phyloP scores from a whole-genome alignment of 2,797 vertebrate species.

The Periophthalmus magnuspinnatus region DNA sequence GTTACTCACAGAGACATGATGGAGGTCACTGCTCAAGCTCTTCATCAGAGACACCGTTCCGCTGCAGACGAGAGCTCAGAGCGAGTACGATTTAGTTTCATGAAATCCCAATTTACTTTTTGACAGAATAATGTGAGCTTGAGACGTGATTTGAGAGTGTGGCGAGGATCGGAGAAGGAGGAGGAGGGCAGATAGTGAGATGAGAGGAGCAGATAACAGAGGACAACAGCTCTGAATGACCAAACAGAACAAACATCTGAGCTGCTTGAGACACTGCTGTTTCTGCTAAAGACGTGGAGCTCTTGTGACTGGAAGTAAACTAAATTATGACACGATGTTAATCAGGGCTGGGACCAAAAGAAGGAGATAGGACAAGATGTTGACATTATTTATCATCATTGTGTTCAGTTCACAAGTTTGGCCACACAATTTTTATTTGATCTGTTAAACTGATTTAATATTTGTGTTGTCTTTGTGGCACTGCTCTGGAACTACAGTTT shows the following conservation, averaged over 20 bases:
- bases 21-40: neutral
- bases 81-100: slow-evolving; percentile 27
- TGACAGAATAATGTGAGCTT: slow-evolving; percentile 28
- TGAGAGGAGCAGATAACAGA: slow-evolving; percentile 7
- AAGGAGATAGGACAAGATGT: no score
- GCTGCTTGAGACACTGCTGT: neutral
- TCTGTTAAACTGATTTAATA: no score
- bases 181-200: slow-evolving; percentile 18
- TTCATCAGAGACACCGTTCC: slow-evolving; percentile 8
- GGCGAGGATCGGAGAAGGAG: slow-evolving; percentile 12
- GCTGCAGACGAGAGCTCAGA: slow-evolving; percentile 4
- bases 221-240: slow-evolving; percentile 8
- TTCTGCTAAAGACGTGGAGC: neutral
- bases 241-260: neutral
- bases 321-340: no score
- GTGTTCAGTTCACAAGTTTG: no score
- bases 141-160: slow-evolving; percentile 23
- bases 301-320: no score
- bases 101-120: slow-evolving; percentile 38
- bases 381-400: no score
- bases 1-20: neutral
- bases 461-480: no score
- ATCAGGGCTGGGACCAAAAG: no score
- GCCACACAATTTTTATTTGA: no score
- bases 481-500: no score